Evolutionary conservation across 2,797 vertebrate genomes (phyloP), one percentile per base, ranked within the genome.

Genomic region (Erpetoichthys calabaricus): DNA sequence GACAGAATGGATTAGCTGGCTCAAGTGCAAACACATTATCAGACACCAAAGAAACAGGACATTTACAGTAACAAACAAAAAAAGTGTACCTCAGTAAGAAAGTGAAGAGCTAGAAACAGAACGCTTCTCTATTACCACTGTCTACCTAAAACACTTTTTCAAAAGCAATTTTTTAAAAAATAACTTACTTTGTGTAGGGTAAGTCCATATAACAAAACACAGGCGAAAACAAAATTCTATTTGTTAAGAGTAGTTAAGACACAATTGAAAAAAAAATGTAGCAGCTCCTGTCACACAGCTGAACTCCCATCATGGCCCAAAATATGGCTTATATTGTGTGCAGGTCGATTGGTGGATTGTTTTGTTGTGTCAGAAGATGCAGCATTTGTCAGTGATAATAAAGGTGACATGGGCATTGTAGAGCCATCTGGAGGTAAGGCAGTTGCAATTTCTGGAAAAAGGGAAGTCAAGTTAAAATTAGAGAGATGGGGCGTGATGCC

Each of bases 251-350:
- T 49, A 49, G 84, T 82, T 86, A 86, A 77, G 59, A 43, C 45
- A 63, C 58, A 42, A 61, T 6, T 59, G 55, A 67, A 63, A 60
- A 60, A 60, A 25, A 25, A 25, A 25, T 54, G 4, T 4, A 53
- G 25, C 51, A 45, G 45, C 49, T 6, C 43, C 7, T 55, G 42
- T 71, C 76, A 98, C 51, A 98, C 91, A 43, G 96, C 90, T 1
- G 96, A 99, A 75, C 91, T 97, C 75, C 95, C 96, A 65, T 97
- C 95, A 0, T 99, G 96, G 65, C 96, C 96, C 65, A 99, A 80
- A 63, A 99, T 99, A 87, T 98, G 96, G 87, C 96, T 99, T 85
- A 99, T 99, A 77, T 99, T 99, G 78, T 99, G 96, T 60, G 96
- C 96, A 6, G 95, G 94, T 44, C 96, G 88, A 68, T 95, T 99